Evolutionary conservation across 2,797 vertebrate species (phyloP).

Genomic region (Synaphobranchus kaupii): DNA sequence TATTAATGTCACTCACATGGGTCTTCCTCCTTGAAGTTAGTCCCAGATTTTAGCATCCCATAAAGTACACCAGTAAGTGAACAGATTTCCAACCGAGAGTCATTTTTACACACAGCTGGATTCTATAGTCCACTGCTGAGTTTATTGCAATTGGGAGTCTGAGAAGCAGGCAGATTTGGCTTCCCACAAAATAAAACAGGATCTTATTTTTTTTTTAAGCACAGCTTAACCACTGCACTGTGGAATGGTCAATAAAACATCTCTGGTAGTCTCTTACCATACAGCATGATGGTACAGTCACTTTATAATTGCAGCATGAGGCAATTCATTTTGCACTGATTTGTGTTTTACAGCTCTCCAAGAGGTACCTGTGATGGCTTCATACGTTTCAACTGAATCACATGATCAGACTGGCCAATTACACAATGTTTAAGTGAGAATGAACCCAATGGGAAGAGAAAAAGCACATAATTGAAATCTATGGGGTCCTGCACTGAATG

Average conservation of each 20-base stretch:
- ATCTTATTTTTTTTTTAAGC: not conserved
- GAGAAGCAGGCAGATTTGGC: not conserved
- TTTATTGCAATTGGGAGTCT: not conserved
- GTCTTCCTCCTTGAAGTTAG: not conserved
- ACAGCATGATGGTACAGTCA: not conserved
- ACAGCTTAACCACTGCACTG: not conserved
- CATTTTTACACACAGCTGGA: constrained; percentile 14
- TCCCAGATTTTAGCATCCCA: not conserved
- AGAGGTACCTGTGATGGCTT: not conserved
- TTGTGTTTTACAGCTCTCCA: not conserved
- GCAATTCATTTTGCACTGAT: not conserved
- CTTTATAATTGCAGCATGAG: not conserved
- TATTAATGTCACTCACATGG: not conserved
- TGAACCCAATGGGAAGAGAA: not conserved
- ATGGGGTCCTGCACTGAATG: too few relatives aligned
- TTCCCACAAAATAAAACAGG: not conserved
- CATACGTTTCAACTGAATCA: not conserved
- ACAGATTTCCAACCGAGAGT: not conserved
- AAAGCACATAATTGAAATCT: not conserved
- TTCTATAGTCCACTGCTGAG: constrained; percentile 2
- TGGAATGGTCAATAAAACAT: not conserved
- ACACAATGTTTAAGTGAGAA: not conserved
- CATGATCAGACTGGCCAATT: not conserved
- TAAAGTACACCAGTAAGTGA: constrained; percentile 4
- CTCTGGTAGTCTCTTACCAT: not conserved